Conservation (phyloP, 2,888 invertebrate genomes). For the Odontothrips loti region DNA sequence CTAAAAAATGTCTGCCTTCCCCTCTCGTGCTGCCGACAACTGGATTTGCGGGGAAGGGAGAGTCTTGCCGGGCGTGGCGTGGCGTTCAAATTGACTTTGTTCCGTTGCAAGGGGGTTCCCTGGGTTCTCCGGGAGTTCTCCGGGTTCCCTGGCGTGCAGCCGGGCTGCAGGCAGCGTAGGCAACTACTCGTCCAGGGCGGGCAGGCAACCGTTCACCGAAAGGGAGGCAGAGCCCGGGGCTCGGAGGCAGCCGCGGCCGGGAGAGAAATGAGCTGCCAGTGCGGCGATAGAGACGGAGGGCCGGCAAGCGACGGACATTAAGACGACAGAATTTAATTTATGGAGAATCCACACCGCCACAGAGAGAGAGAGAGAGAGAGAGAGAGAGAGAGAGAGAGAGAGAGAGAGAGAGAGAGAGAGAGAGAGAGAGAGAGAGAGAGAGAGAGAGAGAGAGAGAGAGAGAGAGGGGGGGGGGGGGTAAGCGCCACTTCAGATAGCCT, state of each 20-base stretch:
- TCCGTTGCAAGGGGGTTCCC: too few species aligned
- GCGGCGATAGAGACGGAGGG: conserved; percentile 22
- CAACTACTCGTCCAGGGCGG: background rate
- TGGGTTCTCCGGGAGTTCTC: too few species aligned
- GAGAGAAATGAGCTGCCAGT: background rate
- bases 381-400: background rate
- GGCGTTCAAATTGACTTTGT: too few species aligned
- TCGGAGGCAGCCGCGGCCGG: too few species aligned
- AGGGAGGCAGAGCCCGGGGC: background rate
- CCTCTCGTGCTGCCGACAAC: too few species aligned
- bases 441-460: background rate
- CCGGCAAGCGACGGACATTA: conserved; percentile 19
- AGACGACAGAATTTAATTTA: conserved; percentile 5
- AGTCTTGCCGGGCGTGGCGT: too few species aligned
- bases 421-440: background rate
- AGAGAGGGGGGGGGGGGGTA: background rate
- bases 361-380: conserved; percentile 30
- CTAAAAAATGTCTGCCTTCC: too few species aligned
- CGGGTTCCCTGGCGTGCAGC: too few species aligned
- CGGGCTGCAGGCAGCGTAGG: too few species aligned
- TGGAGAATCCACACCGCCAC: conserved; percentile 15
- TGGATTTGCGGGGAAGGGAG: too few species aligned
- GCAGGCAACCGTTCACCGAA: background rate
- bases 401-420: background rate
- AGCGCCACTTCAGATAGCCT: background rate